Conservation (phyloP, 2,888 invertebrate species). For the Mamestra brassicae region DNA sequence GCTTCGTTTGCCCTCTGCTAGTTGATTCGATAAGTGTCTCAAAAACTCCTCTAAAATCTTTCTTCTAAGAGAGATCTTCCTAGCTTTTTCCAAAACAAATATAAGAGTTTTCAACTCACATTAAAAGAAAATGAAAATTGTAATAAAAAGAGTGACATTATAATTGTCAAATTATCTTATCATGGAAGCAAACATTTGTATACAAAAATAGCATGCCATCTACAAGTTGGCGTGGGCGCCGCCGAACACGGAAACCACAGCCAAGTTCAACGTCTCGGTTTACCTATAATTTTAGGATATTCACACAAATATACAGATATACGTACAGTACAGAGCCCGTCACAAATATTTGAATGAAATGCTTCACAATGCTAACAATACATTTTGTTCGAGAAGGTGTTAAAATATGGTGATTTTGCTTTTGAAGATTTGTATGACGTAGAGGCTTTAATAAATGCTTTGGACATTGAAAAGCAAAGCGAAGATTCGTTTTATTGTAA, state of each 20-base stretch:
- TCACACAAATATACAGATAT: constrained; percentile 16
- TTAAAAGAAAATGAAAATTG: neutral
- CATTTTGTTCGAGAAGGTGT: neutral
- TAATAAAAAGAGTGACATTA: neutral
- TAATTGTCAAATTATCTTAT: constrained; percentile 9
- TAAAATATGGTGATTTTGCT: neutral
- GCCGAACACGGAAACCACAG: constrained; percentile 30
- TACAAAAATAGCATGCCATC: constrained; percentile 28
- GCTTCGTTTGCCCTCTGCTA: neutral
- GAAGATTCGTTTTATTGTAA: neutral
- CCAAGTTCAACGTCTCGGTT: constrained; percentile 59
- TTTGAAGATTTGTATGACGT: neutral
- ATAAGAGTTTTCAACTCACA: too few species aligned
- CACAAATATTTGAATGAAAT: constrained; percentile 18
- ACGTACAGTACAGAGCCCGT: neutral
- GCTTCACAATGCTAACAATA: constrained; percentile 1
- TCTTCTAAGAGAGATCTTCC: too few species aligned
- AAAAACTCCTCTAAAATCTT: too few species aligned
- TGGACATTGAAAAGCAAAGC: neutral
- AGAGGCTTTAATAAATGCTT: neutral
- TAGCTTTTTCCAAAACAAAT: too few species aligned
- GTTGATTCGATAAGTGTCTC: neutral
- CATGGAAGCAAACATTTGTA: neutral
- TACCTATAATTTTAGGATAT: constrained; percentile 29
- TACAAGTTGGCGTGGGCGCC: constrained; percentile 27